These are phyloP conservation scores for Parnassius glacialis DNA, from an alignment of 2,888 invertebrate species.

Conservation along the genomic window DNA sequence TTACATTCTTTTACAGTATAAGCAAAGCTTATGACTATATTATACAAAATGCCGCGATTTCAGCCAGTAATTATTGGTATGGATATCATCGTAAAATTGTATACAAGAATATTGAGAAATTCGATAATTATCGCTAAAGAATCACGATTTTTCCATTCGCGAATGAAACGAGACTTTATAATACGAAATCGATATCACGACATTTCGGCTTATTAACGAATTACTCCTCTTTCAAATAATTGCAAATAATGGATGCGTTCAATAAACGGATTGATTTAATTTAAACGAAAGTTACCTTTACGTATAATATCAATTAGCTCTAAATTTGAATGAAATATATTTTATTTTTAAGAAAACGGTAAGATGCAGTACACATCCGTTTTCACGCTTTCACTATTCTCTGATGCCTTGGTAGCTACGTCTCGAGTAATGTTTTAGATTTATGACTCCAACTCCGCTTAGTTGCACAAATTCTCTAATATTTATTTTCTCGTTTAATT, in stretches of 20 bases:
- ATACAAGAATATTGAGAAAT: constrained; percentile 10
- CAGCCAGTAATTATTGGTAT: background rate
- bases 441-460: constrained; percentile 7
- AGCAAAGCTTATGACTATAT: background rate
- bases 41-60: constrained; percentile 10
- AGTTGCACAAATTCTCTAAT: background rate
- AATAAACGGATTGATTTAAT: constrained; percentile 23
- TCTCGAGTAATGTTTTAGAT: constrained; percentile 8
- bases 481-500: no score
- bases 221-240: background rate
- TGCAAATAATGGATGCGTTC: background rate
- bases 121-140: background rate
- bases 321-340: constrained; percentile 47
- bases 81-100: constrained; percentile 9
- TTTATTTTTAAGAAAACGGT: constrained; percentile 34
- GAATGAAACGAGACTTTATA: background rate
- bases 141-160: background rate
- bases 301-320: constrained; percentile 45
- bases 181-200: background rate
- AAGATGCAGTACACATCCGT: constrained; percentile 38
- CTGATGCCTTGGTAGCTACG: constrained; percentile 10
- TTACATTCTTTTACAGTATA: background rate
- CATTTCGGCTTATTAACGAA: background rate
- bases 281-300: constrained; percentile 42
- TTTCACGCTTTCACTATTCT: constrained; percentile 63